Base-by-base conservation (phyloP, 2,888 invertebrate species). In the Drosophila barbarae region DNA sequence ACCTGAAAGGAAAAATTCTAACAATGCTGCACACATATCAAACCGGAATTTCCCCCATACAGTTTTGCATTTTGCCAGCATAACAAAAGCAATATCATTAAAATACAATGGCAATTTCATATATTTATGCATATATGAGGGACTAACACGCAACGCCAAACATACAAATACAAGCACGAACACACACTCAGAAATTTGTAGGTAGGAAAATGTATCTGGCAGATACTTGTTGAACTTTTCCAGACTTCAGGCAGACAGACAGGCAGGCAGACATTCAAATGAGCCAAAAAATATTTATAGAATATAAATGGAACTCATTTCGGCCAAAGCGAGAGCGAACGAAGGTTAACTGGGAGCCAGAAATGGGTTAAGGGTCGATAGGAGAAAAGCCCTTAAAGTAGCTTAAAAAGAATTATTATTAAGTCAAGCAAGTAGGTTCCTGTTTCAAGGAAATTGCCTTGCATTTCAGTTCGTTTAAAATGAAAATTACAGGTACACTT, bases 181-280 rank as follows among this genome's bases (percentile, higher is more conserved):
- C 47, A 26, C 32, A 53, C 26, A 26, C n/a, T n/a, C 36, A 34
- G 42, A 53, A 18, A 32, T 28, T 42, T 35, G 49, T 23, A 18
- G 49, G 18, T 30, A 32, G 35, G n/a, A 47, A 52, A 61, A 51
- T 34, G 28, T 46, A 64, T 52, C 63, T 30, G 41, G 21, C 49
- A 66, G 42, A 59, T 66, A 66, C 59, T 42, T 68, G 68, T 53
- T 52, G 53, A 69, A 42, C 67, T 63, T 18, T 63, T 50, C 71
- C 78, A 80, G 70, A 75, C 81, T 53, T 57, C 36, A 54, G 64
- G 61, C 82, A 77, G 82, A 32, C 46, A 32, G 46, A 21, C 26
- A 26, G 66, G 61, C 82, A 77, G 82, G 32, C 46, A 32, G 46
- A 83, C 77, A 84, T 73, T 73, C 59, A 84, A 84, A 77, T 75